Evolutionary conservation across 2,888 invertebrate species (phyloP), one percentile per base, ranked within the genome.

Genomic region (Xylota segnis): DNA sequence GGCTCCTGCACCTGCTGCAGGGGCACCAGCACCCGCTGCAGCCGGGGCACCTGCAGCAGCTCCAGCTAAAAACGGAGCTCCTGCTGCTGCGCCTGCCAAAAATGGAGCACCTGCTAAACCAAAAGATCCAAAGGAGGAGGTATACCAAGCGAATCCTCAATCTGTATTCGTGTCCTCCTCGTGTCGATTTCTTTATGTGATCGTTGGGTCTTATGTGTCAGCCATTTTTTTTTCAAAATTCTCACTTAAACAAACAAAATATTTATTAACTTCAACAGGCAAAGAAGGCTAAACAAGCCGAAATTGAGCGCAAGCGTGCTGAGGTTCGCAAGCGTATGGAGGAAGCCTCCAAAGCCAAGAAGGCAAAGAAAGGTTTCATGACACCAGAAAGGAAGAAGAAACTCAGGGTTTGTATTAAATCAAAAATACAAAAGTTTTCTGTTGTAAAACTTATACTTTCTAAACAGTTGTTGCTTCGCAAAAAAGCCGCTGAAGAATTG

Each of bases 371-470:
- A 94, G 99, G 99, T 95, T 99, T 99, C 96, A 98, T 98, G 98
- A 98, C 99, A 92, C 98, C 99, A 88, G 99, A 99, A 94, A 98
- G 99, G 94, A 99, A 99, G 97, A 99, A 99, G 97, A 98, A 99
- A 94, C 97, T 99, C 92, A 96, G 99, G 95, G 98, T 98, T 92
- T 94, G 96, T 94, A 47, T 29, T 12, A 23, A 23, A 23, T 56
- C 0, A 45, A n/a, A n/a, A n/a, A n/a, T 54, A 16, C 1, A 37
- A n/a, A 29, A 40, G 0, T 66, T 23, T 27, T 7, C 10, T n/a
- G 3, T 37, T 12, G n/a, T 43, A 16, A 16, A 14, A 1, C 12
- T n/a, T 40, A n/a, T 6, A 14, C 2, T 43, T 37, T 43, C 14
- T 18, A 6, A 65, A 61, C 92, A 99, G 98, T 96, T 98, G 95